Percentiles rank a stretch among this genome's conserved stretches.
Evolutionary conservation across 2,797 vertebrate species (phyloP).

Genomic region (Eospalax fontanierii): DNA sequence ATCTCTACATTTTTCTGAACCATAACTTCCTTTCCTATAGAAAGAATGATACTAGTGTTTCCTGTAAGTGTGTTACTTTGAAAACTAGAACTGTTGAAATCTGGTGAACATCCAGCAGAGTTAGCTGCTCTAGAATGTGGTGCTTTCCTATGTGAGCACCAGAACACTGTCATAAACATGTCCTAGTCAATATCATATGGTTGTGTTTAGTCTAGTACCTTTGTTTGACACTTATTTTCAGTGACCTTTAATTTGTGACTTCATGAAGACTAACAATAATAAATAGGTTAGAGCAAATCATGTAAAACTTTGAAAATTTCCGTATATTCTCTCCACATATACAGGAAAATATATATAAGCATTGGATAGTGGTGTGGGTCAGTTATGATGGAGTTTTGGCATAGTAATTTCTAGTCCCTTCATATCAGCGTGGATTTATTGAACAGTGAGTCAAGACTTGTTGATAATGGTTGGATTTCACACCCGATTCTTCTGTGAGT

Average conservation of each 20-base stretch:
- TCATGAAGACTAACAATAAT: conserved; percentile 31
- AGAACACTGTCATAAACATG: background rate
- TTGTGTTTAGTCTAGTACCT: conserved; percentile 2
- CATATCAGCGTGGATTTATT: background rate
- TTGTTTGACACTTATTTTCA: conserved; percentile 24
- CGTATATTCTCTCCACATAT: background rate
- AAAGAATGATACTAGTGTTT: conserved; percentile 22
- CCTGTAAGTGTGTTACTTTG: conserved; percentile 26
- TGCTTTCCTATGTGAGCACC: background rate
- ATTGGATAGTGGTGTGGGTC: background rate
- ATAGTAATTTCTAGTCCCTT: background rate
- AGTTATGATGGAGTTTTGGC: background rate
- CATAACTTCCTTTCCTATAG: background rate
- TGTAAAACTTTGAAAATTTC: conserved; percentile 53
- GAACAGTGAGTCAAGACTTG: background rate
- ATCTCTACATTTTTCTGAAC: background rate
- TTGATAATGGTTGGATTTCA: background rate
- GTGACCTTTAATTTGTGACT: conserved; percentile 1
- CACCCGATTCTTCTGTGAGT: background rate
- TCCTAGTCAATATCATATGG: background rate
- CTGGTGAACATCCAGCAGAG: background rate
- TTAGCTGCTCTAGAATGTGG: background rate
- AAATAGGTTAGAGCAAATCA: conserved; percentile 1
- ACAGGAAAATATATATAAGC: too few species aligned
- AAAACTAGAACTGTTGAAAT: conserved; percentile 19